Evolutionary conservation across 2,797 vertebrate genomes (phyloP).

Genomic region (Halcyon smyrnensis): DNA sequence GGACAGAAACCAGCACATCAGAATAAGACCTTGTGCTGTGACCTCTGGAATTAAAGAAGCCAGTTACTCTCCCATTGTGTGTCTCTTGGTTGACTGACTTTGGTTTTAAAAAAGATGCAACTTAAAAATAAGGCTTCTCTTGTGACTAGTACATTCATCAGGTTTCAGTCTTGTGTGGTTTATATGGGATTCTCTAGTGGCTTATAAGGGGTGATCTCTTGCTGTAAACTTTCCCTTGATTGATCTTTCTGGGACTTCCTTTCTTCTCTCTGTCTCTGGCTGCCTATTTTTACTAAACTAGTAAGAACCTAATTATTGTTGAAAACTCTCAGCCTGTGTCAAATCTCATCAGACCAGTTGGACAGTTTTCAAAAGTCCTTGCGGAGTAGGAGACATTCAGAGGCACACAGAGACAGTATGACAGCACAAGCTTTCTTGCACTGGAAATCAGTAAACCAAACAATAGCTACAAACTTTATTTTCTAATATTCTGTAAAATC

Average conservation of each 20-base stretch:
- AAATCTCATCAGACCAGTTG: slow-evolving; percentile 2
- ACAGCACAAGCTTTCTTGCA: background rate
- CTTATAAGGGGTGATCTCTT: background rate
- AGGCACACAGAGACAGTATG: background rate
- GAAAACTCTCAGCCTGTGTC: slow-evolving; percentile 40
- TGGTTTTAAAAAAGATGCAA: background rate
- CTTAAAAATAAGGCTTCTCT: slow-evolving; percentile 40
- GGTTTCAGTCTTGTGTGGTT: background rate
- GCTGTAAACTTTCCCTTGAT: background rate
- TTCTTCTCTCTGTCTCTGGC: background rate
- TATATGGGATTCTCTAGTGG: background rate
- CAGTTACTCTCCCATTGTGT: background rate
- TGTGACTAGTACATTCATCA: background rate
- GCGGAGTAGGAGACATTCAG: background rate
- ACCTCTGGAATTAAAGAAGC: background rate
- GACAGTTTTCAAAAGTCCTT: background rate
- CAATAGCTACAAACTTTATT: background rate
- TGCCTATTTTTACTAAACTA: background rate
- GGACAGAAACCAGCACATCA: background rate
- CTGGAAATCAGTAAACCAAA: background rate
- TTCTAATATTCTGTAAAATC: background rate
- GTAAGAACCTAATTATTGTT: slow-evolving; percentile 2
- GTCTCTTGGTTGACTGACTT: background rate
- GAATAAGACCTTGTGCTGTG: background rate
- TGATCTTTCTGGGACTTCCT: background rate